Base-by-base conservation (phyloP, 1,140 invertebrate genomes). In the Delia radicum region DNA sequence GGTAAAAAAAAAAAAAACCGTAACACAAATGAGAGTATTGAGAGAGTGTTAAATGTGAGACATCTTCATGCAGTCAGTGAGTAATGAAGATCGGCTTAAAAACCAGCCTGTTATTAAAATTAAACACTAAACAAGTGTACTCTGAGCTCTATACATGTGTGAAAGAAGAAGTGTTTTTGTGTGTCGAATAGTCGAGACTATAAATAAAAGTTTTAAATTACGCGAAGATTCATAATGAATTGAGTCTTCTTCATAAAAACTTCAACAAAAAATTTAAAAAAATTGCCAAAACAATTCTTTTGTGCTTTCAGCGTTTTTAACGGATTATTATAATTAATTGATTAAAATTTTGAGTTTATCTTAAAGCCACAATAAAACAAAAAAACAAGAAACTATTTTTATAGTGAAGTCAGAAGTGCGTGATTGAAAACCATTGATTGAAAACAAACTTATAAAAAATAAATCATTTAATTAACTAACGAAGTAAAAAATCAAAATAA, bases 171-270 rank as follows among this genome's bases (percentile, higher is more conserved):
- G 18, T 65, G 24, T 21, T 33, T 31, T n/a, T 33, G 29, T 33
- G 18, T 28, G 27, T 13, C 2, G 65, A 10, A 37, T 33, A 69
- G 29, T 33, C 48, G 29, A 69, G 65, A 69, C 65, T 69, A 69
- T 69, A 69, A 69, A 69, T 69, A 69, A 69, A 69, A 69, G 65
- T 69, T 69, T 69, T 18, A 24, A 37, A 69, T 18, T 18, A 33
- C 65, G 65, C 29, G 65, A 69, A 69, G 65, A 69, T 69, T 69
- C 65, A 69, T 33, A 69, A 69, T 33, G 31, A 33, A 33, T 33
- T 33, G 65, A 69, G 65, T 69, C 65, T 69, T 69, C 65, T 69
- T 69, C 65, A 69, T 10, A 33, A 10, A 28, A 65, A 7, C 15
- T 65, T 29, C 28, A 28, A 65, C 62, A 65, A 28, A 42, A 42